Evolutionary conservation across 1,140 invertebrate genomes (phyloP), one percentile per base, ranked within the genome.

Genomic region (Melanaphis sacchari): DNA sequence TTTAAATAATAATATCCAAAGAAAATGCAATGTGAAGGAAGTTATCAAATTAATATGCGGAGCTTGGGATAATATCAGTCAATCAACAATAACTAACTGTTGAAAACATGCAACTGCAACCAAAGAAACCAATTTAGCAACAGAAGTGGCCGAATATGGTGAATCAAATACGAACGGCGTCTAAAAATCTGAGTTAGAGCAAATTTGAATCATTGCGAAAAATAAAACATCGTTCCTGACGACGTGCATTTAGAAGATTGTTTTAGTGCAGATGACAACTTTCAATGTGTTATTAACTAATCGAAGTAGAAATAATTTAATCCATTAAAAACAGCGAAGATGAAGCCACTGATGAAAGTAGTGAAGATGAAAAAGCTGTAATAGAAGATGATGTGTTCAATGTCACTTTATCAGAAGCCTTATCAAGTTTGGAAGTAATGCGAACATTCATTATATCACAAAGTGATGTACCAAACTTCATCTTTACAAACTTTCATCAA

Each of bases 61-160:
- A n/a, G 90, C 59, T 76, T 76, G 59, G 90, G 38, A 59, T 43
- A 36, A 91, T 76, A 43, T 91, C 49, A 43, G 38, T 81, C 49
- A 43, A 91, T 59, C 38, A 91, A 91, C 90, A 43, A 76, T 91
- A 43, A 76, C n/a, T 59, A 91, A 91, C 54, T 91, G 52, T 59
- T 66, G 90, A 36, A 91, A 91, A 59, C 90, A 66, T 59, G 90
- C 90, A 41, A 59, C 59, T 54, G 15, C 43, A 46, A 89, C 26
- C 43, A 89, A 89, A 89, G 87, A 49, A 15, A 36, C 36, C 36
- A 89, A 89, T 46, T 49, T 31, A 31, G 43, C 15, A 38, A 38
- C 24, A 90, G 52, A 90, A 90, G 46, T 59, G 52, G 43, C 88
- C 22, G 81, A 82, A 43, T 46, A 85, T 85, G 81, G 87, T 82